Evolutionary conservation across 2,888 invertebrate species (phyloP).

Genomic region (Smittia sp.): DNA sequence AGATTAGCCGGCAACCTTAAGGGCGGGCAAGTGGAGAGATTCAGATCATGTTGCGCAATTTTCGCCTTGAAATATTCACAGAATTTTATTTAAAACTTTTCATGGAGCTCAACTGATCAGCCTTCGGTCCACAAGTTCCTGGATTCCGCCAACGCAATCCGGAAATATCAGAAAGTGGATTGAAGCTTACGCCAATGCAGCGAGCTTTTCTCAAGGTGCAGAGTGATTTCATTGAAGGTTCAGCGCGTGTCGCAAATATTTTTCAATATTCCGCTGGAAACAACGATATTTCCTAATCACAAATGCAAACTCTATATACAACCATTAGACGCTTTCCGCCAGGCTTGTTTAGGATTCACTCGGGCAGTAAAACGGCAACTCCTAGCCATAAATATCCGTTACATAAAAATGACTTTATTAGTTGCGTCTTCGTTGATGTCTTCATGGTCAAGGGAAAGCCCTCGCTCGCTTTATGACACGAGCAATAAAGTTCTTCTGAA

Average conservation of each 20-base stretch:
- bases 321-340: background rate
- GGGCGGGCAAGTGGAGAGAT: background rate
- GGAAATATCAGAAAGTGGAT: background rate
- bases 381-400: slow-evolving; percentile 29
- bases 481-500: background rate
- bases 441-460: too few species aligned
- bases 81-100: too few species aligned
- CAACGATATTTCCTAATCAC: slow-evolving; percentile 30
- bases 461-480: background rate
- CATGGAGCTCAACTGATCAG: too few species aligned
- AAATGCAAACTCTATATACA: slow-evolving; percentile 26
- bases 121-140: too few species aligned
- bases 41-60: too few species aligned
- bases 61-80: too few species aligned
- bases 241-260: background rate
- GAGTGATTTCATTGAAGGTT: background rate
- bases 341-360: background rate
- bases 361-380: slow-evolving; percentile 19
- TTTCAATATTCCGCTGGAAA: background rate
- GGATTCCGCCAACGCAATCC: too few species aligned
- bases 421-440: background rate
- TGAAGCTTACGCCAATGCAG: background rate
- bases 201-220: background rate
- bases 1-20: background rate
- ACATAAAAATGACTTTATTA: slow-evolving; percentile 5